Base-by-base conservation (phyloP, 2,888 invertebrate genomes). In the Chirona hameri region DNA sequence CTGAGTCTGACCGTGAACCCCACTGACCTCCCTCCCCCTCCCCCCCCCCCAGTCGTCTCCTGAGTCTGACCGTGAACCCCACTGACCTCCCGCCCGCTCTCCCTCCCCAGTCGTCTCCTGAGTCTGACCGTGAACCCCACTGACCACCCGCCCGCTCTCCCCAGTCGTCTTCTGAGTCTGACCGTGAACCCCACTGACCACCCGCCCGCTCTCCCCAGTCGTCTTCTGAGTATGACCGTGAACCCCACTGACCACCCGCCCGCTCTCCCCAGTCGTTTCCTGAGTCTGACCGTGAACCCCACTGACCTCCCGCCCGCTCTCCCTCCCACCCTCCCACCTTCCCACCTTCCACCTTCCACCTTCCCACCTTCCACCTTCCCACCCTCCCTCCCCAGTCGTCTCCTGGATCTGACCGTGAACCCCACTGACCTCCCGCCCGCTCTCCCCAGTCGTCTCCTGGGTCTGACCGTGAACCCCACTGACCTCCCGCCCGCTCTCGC, bases 401-500 rank as follows among this genome's bases (percentile, higher is more conserved):
- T 7, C n/a, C 39, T 7, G 39, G 7, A 7, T 39, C 39, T 39
- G 39, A 39, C 39, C 39, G 39, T 39, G 39, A 7, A 39, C 39
- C 39, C 39, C 39, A 7, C 39, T 39, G 39, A 39, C 39, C 39
- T 39, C 39, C n/a, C 7, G 55, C 39, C 72, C 24, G 83, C 82
- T 83, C 24, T 48, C 52, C 57, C 27, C 39, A 39, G 39, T 39
- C 4, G 39, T 39, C 39, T 7, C n/a, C 52, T 82, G 72, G 69
- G 27, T n/a, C 81, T 82, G 9, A 52, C 24, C 83, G 83, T 29
- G 46, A 81, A 52, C 82, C 82, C 39, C 39, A 7, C 83, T 84
- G 72, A 83, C 84, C 84, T n/a, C n/a, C n/a, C n/a, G 88, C 72
- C 94, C 97, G 24, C 18, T 24, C 21, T 24, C 7, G 0, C 57